Evolutionary conservation across 2,797 vertebrate genomes (phyloP), one percentile per base, ranked within the genome.

Genomic region (Darevskia nairensis): DNA sequence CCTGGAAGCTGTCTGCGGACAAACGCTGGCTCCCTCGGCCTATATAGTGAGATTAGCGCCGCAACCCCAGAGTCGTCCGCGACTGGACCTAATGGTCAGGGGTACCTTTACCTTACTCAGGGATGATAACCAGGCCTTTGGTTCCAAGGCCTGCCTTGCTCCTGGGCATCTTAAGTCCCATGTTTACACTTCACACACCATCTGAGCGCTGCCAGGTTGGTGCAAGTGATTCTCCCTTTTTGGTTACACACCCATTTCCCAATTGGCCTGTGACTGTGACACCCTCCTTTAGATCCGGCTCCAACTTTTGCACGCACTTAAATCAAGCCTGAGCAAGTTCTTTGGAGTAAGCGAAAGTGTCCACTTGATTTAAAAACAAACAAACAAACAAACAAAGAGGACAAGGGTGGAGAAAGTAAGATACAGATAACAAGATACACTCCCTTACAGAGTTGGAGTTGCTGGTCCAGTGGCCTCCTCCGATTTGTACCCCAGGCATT

Each of bases 401-500:
- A 29, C 2, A 15, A 89, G 85, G 88, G 85, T 79, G 88, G 89
- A 85, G 82, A 84, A 90, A 87, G 89, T 55, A 41, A 85, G 69
- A 82, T 59, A 59, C 29, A 69, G 78, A 78, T 27, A 85, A 50
- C 50, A 80, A 74, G 15, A 74, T 23, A 61, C 82, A 61, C 86
- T 81, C 86, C 71, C 82, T 76, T 39, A 55, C 29, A 68, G 76
- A 79, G 27, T 19, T 8, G 66, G 83, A 75, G 68, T 89, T 68
- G 35, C 61, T 50, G 4, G 77, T 85, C 61, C 82, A 0, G 59
- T 39, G 66, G 78, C 78, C 71, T 68, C 85, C 89, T 59, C 81
- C 71, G 4, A 66, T 68, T 50, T 75, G 80, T 89, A 85, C 88
- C 83, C 88, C 85, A 89, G 88, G 88, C 83, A 78, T 84, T 88